Conservation (phyloP, 2,888 invertebrate genomes). For the Marronus borbonicus region DNA sequence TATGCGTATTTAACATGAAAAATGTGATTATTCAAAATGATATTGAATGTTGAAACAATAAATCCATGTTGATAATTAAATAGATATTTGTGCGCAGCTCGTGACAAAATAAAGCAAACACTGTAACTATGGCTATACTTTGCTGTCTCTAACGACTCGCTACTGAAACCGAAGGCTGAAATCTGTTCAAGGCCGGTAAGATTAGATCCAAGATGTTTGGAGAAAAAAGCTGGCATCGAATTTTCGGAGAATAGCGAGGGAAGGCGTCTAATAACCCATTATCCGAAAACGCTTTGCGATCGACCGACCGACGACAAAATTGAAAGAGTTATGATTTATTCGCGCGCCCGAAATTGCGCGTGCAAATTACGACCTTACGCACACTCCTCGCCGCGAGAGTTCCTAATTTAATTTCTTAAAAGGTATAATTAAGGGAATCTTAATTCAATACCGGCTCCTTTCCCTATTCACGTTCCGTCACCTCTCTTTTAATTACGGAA, state of each 20-base stretch:
- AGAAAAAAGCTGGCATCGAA: background rate
- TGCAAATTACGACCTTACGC: background rate
- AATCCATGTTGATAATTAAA: too few species aligned
- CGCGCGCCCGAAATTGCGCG: constrained; percentile 8
- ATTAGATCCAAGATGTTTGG: too few species aligned
- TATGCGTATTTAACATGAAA: too few species aligned
- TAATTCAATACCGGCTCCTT: constrained; percentile 17
- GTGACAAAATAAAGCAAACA: too few species aligned
- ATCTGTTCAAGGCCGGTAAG: too few species aligned
- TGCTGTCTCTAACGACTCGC: too few species aligned
- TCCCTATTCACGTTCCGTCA: constrained; percentile 18
- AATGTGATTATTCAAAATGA: too few species aligned
- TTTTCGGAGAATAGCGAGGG: background rate
- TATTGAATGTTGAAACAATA: too few species aligned
- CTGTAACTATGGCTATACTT: too few species aligned
- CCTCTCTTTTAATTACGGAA: constrained; percentile 26
- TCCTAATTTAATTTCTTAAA: constrained; percentile 31
- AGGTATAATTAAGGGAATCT: constrained; percentile 30
- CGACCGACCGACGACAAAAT: constrained; percentile 12
- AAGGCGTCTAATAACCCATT: background rate
- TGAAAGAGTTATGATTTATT: constrained; percentile 49
- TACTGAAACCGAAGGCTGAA: too few species aligned
- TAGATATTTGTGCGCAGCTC: too few species aligned
- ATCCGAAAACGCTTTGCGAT: constrained; percentile 8
- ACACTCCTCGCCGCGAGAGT: background rate